Evolutionary conservation across 1,140 invertebrate genomes (phyloP).

Genomic region (Globodera rostochiensis): DNA sequence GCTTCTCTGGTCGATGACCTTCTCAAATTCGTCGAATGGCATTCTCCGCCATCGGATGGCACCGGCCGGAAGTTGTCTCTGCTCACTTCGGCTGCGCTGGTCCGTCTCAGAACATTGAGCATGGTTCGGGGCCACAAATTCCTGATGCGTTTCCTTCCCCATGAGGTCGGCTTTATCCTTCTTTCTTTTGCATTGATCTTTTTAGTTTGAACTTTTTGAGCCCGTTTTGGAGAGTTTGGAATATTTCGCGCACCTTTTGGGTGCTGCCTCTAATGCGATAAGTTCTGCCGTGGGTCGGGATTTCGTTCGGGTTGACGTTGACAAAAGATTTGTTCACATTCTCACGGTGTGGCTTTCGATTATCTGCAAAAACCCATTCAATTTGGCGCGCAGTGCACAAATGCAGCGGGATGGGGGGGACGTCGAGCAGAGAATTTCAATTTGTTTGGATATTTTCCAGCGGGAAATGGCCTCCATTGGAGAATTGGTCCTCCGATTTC

Average conservation of each 20-base stretch:
- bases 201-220: slow-evolving; percentile 35
- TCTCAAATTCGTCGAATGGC: slow-evolving; percentile 17
- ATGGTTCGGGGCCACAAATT: slow-evolving; percentile 34
- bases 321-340: slow-evolving; percentile 35
- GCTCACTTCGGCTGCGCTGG: slow-evolving; percentile 18
- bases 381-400: slow-evolving; percentile 35
- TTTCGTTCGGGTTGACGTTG: background rate
- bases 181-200: background rate
- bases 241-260: slow-evolving; percentile 24
- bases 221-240: slow-evolving; percentile 25
- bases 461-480: slow-evolving; percentile 15
- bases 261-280: background rate
- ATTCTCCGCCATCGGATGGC: background rate
- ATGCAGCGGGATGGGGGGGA: background rate
- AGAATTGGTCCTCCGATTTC: slow-evolving; percentile 22
- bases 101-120: slow-evolving; percentile 28
- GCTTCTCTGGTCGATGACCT: slow-evolving; percentile 19
- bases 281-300: no score
- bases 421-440: background rate
- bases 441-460: slow-evolving; percentile 22
- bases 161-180: slow-evolving; percentile 27
- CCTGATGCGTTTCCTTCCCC: slow-evolving; percentile 38
- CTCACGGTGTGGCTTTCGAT: slow-evolving; percentile 46
- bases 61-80: background rate
- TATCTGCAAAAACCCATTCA: slow-evolving; percentile 56